A percentile compares a stretch with the other conserved stretches of the same genome.
phyloP scores from a whole-genome alignment of 1,140 invertebrate genomes.

The Orchesella cincta region DNA sequence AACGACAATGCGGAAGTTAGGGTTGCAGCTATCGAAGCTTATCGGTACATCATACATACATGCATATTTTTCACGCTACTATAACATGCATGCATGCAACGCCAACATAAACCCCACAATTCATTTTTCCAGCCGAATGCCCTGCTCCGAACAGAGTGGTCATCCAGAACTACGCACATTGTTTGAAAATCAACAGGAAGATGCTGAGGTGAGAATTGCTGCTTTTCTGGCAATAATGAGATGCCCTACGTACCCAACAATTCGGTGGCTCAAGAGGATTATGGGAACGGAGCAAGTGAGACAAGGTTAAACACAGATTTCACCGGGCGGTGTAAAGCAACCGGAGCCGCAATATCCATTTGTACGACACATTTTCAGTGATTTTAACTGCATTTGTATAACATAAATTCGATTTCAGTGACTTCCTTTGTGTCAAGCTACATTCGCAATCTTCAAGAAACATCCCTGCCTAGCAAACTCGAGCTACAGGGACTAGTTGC shows the following conservation, averaged over 20 bases:
- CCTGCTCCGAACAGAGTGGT: slow-evolving; percentile 48
- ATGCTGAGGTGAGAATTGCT: slow-evolving; percentile 81
- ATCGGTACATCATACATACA: slow-evolving; percentile 64
- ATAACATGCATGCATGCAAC: background rate
- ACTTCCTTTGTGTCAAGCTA: slow-evolving; percentile 93
- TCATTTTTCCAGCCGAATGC: slow-evolving; percentile 51
- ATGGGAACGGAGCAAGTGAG: slow-evolving; percentile 78
- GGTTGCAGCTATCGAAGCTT: slow-evolving; percentile 71
- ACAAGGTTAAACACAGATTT: slow-evolving; percentile 77
- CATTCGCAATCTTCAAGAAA: slow-evolving; percentile 79
- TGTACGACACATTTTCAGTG: no score
- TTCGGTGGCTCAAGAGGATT: slow-evolving; percentile 71
- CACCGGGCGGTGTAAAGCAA: no score
- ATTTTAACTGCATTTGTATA: background rate
- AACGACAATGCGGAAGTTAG: slow-evolving; percentile 64
- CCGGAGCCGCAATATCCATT: background rate
- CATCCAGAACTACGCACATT: slow-evolving; percentile 63
- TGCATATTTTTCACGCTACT: background rate
- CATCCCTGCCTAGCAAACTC: slow-evolving; percentile 76
- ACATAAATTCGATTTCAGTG: slow-evolving; percentile 64
- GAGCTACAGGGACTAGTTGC: slow-evolving; percentile 80
- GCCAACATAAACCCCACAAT: background rate
- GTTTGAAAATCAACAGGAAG: slow-evolving; percentile 70
- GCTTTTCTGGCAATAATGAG: slow-evolving; percentile 86
- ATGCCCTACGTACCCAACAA: slow-evolving; percentile 75